These are phyloP conservation scores for Nestor notabilis DNA, from an alignment of 2,113 vertebrate species.

Conservation along the genomic window DNA sequence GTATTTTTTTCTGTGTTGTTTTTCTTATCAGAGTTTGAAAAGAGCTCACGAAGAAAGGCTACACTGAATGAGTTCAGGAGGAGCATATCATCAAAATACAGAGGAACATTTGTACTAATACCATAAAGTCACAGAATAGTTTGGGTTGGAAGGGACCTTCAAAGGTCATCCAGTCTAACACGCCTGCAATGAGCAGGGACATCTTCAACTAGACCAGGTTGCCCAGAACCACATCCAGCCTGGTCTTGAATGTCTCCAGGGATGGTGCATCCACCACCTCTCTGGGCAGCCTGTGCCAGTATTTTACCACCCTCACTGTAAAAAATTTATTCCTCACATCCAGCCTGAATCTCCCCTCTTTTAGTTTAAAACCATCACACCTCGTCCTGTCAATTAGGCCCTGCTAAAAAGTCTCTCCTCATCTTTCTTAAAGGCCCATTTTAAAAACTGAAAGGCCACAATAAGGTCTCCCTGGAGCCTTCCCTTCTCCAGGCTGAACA, in stretches of 20 bases:
- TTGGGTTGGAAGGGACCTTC: neutral
- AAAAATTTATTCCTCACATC: neutral
- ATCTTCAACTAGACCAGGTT: neutral
- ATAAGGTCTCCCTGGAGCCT: neutral
- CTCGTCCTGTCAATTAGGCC: neutral
- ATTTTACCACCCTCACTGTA: neutral
- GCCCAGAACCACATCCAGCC: neutral
- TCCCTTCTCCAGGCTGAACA: neutral
- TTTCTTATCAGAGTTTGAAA: neutral
- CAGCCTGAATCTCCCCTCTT: neutral
- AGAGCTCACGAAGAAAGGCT: neutral
- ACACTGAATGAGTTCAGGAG: neutral
- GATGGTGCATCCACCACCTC: neutral
- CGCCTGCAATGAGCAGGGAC: neutral
- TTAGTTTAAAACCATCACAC: neutral
- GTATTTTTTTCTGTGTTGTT: neutral
- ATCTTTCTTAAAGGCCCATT: neutral
- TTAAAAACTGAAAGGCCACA: neutral
- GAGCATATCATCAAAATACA: neutral
- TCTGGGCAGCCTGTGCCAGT: neutral
- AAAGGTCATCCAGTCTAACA: neutral
- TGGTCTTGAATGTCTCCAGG: neutral
- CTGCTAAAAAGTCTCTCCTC: neutral
- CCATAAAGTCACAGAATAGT: neutral
- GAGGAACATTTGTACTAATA: neutral